phyloP scores from a whole-genome alignment of 1,140 invertebrate genomes.

The Bilobella aurantiaca region DNA sequence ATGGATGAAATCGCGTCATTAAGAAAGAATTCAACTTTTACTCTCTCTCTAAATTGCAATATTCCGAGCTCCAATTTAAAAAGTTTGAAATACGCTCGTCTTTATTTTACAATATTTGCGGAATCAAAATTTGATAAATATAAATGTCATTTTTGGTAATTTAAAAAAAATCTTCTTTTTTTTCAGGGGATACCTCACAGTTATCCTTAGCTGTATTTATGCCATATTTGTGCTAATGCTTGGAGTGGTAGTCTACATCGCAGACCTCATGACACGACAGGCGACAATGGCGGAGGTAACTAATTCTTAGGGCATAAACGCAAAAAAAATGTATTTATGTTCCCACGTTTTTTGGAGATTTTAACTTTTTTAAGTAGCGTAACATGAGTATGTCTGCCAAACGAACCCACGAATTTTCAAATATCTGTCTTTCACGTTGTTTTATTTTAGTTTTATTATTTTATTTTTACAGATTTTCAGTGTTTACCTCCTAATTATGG shows the following conservation, averaged over 20 bases:
- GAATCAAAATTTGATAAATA: too few species aligned
- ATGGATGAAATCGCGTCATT: not conserved
- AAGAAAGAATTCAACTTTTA: not conserved
- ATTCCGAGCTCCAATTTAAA: not conserved
- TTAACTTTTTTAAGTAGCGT: too few species aligned
- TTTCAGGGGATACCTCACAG: slow-evolving; percentile 47
- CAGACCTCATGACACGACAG: slow-evolving; percentile 46
- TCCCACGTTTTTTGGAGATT: too few species aligned
- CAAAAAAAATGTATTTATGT: too few species aligned
- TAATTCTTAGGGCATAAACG: too few species aligned
- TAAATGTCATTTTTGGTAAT: not conserved
- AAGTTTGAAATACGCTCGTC: not conserved
- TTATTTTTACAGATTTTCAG: slow-evolving; percentile 50
- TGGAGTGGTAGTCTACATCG: slow-evolving; percentile 52
- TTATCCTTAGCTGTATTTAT: slow-evolving; percentile 52
- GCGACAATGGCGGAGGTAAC: slow-evolving; percentile 47
- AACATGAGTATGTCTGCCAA: not conserved
- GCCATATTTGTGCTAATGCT: slow-evolving; percentile 54
- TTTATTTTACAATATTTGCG: too few species aligned
- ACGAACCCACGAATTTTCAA: too few species aligned
- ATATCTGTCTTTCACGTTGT: too few species aligned
- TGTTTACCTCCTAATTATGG: slow-evolving; percentile 47
- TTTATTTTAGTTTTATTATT: too few species aligned
- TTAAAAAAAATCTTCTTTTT: not conserved
- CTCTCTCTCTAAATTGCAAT: not conserved